Evolutionary conservation across 2,797 vertebrate genomes (phyloP).

Genomic region (Sebastes taczanowskii): DNA sequence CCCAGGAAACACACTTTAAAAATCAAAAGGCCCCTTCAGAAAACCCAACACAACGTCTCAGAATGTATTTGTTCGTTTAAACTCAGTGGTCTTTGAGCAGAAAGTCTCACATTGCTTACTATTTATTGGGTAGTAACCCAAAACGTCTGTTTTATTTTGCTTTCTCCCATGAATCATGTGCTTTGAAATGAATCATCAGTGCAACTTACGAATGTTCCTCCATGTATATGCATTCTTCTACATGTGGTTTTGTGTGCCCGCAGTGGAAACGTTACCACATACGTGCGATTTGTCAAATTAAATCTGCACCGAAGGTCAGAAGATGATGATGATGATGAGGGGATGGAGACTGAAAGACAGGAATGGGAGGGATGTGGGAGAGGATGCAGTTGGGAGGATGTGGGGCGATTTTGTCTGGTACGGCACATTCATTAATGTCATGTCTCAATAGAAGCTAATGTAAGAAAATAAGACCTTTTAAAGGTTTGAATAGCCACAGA

Average conservation of each 20-base stretch:
- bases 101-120: neutral
- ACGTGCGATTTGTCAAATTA: constrained; percentile 19
- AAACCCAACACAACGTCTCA: neutral
- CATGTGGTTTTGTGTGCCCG: constrained; percentile 29
- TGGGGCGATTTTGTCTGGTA: neutral
- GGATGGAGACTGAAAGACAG: neutral
- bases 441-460: neutral
- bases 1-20: constrained; percentile 3
- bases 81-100: constrained; percentile 12
- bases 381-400: constrained; percentile 13
- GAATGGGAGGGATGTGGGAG: neutral
- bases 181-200: constrained; percentile 49
- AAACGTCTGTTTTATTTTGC: constrained; percentile 46
- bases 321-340: constrained; percentile 1
- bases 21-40: constrained; percentile 12
- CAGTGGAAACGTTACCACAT: constrained; percentile 43
- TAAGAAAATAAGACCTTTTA: neutral
- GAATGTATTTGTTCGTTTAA: constrained; percentile 12
- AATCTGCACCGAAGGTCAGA: constrained; percentile 26
- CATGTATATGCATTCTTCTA: constrained; percentile 44
- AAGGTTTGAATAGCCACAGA: neutral
- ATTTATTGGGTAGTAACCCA: constrained; percentile 25
- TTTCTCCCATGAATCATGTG: constrained; percentile 47
- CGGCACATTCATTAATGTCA: neutral
- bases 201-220: constrained; percentile 21